Conservation (phyloP, 2,113 vertebrate genomes). For the Myanophis thanlyinensis region DNA sequence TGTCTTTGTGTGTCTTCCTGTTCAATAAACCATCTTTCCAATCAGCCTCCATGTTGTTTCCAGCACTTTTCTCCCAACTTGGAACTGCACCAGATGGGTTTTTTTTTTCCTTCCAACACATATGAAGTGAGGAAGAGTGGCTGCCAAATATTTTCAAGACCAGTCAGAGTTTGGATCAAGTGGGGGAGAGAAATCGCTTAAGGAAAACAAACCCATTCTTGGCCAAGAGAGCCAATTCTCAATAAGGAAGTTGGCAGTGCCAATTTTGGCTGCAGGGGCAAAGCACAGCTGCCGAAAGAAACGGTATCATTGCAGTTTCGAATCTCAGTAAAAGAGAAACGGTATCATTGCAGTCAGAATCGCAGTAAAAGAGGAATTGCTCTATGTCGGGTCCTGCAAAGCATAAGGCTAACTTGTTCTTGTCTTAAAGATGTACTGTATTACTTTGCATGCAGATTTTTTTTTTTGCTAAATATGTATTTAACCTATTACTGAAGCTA, state of each 20-base stretch:
- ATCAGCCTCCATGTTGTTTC: too few relatives aligned
- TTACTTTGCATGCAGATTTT: not conserved
- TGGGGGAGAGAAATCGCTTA: slow-evolving; percentile 42
- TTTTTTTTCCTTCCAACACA: not conserved
- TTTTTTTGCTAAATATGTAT: not conserved
- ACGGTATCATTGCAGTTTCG: slow-evolving; percentile 8
- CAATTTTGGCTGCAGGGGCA: slow-evolving; percentile 64
- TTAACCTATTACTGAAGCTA: not conserved
- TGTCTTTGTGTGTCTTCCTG: too few relatives aligned
- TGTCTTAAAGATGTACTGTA: not conserved
- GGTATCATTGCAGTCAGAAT: not conserved
- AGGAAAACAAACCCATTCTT: slow-evolving; percentile 57
- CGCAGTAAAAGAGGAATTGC: not conserved
- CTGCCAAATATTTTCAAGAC: slow-evolving; percentile 57
- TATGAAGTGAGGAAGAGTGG: not conserved
- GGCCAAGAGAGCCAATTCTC: slow-evolving; percentile 64
- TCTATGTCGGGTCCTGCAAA: slow-evolving; percentile 8
- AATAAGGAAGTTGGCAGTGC: slow-evolving; percentile 66
- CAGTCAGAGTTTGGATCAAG: slow-evolving; percentile 52
- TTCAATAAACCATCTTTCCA: too few relatives aligned
- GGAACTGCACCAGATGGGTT: too few relatives aligned
- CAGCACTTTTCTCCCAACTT: too few relatives aligned
- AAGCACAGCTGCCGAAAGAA: slow-evolving; percentile 52
- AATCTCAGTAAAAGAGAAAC: slow-evolving; percentile 21
- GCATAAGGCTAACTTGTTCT: slow-evolving; percentile 8